Evolutionary conservation across 2,888 invertebrate genomes (phyloP), one percentile per base, ranked within the genome.

Genomic region (Listrodromus nycthemerus): DNA sequence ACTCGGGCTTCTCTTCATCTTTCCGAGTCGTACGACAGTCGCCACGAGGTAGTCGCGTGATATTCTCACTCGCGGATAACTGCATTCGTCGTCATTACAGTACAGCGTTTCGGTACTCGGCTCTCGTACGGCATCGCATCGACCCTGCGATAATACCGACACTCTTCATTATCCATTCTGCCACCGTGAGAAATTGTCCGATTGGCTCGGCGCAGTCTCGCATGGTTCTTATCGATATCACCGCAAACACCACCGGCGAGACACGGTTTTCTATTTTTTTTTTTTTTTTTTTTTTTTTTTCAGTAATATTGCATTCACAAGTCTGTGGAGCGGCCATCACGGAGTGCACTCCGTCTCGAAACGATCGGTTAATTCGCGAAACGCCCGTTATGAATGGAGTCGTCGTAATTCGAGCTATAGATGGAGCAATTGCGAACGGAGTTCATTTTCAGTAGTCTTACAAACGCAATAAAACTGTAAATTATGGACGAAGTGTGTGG

Each of bases 221-320:
- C 65, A 30, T 52, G 30, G 19, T 21, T 65, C 75, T 66, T 75
- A 65, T 65, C 65, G 33, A 52, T 37, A 65, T 65, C 10, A 33
- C 65, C 30, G 13, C 6, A n/a, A 10, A 33, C 13, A 61, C 50
- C 65, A 55, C 58, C 45, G 65, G 33, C 19, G n/a, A 69, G 63
- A 84, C 86, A 2, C 24, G 21, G 8, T 55, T 55, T 24, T 21
- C 19, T 21, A 21, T 88, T 89, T 87, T 85, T 85, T 82, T 86
- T 85, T 86, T 84, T 86, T 83, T 81, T 66, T 86, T 69, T 69
- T 27, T 27, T 41, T 41, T 16, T 41, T 41, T 45, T 45, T 16
- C 13, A 16, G 16, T 45, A 16, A 45, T 45, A 45, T 45, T 45
- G 41, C 16, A 45, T 16, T 45, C 16, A 45, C 16, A 45, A 45